Conservation (phyloP, 2,797 vertebrate genomes). For the Mionectes olivaceus region DNA sequence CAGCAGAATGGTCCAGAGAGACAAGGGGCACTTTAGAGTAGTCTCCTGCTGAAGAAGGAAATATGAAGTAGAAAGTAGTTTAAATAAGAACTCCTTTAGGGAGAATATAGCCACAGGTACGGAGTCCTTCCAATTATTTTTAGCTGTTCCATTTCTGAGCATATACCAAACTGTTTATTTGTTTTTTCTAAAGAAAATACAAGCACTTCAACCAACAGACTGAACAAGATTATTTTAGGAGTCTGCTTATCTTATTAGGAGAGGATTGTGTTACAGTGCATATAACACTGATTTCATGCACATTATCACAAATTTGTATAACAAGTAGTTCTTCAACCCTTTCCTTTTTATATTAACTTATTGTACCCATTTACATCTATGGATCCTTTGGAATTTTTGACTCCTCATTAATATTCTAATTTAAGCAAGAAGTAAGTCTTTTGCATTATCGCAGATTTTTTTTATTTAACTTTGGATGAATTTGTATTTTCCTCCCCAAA, state of each 20-base stretch:
- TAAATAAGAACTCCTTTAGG: background rate
- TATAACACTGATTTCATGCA: background rate
- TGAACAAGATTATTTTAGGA: background rate
- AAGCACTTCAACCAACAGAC: background rate
- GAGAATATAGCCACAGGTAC: background rate
- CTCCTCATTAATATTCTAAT: conserved; percentile 46
- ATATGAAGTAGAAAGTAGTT: background rate
- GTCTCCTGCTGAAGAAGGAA: background rate
- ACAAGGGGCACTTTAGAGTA: rapidly evolving
- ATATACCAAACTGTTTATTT: background rate
- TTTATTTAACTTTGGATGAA: background rate
- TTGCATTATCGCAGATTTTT: background rate
- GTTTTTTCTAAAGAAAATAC: background rate
- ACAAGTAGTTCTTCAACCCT: background rate
- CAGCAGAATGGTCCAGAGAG: background rate
- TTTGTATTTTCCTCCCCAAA: background rate
- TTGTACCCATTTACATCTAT: background rate
- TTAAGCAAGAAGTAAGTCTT: conserved; percentile 13
- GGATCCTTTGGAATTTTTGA: background rate
- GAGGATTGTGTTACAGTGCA: background rate
- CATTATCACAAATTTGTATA: background rate
- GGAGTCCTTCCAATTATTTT: background rate
- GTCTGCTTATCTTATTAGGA: background rate
- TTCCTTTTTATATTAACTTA: background rate
- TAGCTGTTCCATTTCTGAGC: background rate